Evolutionary conservation across 2,888 invertebrate genomes (phyloP).

Genomic region (Amblyjoppa fuscipennis): DNA sequence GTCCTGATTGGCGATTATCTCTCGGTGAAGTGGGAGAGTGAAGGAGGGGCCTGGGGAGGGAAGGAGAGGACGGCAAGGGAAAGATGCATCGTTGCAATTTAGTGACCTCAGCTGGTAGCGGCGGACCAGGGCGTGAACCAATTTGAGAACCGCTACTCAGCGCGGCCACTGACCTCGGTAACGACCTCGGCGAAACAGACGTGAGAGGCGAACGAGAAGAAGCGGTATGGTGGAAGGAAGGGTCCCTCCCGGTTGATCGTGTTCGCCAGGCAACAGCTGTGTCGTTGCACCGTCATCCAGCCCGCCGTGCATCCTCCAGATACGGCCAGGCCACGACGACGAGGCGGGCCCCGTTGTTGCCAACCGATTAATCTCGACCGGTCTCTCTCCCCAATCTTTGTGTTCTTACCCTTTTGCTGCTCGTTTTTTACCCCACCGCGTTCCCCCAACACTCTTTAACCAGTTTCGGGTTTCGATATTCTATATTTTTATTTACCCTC

Average conservation of each 20-base stretch:
- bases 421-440: conserved; percentile 65
- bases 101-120: conserved; percentile 47
- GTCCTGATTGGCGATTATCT: conserved; percentile 22
- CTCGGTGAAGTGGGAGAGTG: conserved; percentile 1
- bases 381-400: conserved; percentile 68
- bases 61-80: neutral
- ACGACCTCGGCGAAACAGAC: conserved; percentile 67
- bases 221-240: conserved; percentile 41
- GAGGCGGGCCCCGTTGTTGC: conserved; percentile 73
- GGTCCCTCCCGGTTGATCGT: conserved; percentile 52
- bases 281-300: conserved; percentile 72
- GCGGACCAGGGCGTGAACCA: conserved; percentile 52
- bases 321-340: conserved; percentile 53
- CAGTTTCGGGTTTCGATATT: conserved; percentile 14
- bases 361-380: conserved; percentile 78
- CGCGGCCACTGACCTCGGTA: conserved; percentile 72
- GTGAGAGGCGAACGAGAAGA: conserved; percentile 56
- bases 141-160: conserved; percentile 72
- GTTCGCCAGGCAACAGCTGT: conserved; percentile 77
- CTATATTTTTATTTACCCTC: conserved; percentile 20
- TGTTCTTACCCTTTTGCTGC: conserved; percentile 29
- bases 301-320: conserved; percentile 56
- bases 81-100: conserved; percentile 50
- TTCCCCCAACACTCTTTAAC: conserved; percentile 52
- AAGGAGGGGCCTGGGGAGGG: neutral